phyloP scores from a whole-genome alignment of 1,140 invertebrate species.

The Ganaspis sp. region DNA sequence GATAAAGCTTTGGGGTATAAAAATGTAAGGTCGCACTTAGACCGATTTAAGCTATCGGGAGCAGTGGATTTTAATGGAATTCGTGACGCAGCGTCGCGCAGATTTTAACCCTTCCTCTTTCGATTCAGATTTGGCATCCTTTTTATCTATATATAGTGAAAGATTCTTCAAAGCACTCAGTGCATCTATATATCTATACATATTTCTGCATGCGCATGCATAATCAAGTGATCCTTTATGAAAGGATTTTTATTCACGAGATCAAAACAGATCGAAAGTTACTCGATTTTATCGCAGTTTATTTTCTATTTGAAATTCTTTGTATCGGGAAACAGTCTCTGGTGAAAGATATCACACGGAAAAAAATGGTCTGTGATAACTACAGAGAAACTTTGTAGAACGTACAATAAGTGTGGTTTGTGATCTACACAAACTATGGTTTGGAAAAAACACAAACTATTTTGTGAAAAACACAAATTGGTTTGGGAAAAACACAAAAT shows the following conservation, averaged over 20 bases:
- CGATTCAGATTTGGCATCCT: background rate
- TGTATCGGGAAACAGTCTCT: too few relatives aligned
- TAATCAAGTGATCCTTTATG: conserved; percentile 20
- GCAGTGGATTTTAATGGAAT: conserved; percentile 44
- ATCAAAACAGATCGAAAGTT: conserved; percentile 19
- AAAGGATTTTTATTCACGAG: conserved; percentile 8
- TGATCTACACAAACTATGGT: too few relatives aligned
- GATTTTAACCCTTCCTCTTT: background rate
- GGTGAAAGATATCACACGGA: too few relatives aligned
- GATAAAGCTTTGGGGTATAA: conserved; percentile 40
- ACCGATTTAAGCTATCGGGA: conserved; percentile 40
- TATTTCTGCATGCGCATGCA: background rate
- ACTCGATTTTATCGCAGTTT: background rate
- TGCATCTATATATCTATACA: background rate
- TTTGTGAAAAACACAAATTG: too few relatives aligned
- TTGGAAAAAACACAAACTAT: too few relatives aligned
- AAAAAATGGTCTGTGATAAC: too few relatives aligned
- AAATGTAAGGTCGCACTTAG: conserved; percentile 52
- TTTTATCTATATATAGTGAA: background rate
- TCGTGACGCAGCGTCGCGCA: background rate
- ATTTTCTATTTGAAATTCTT: background rate
- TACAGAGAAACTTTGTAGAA: too few relatives aligned
- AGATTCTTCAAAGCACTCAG: background rate
- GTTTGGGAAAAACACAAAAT: too few relatives aligned
- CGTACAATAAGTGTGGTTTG: too few relatives aligned